A percentile compares a stretch with the other conserved stretches of the same genome.
These are phyloP conservation scores for Parazoanthus atlanticus DNA, from an alignment of 92 coral and sea anemone genomes.

Conservation along the genomic window DNA sequence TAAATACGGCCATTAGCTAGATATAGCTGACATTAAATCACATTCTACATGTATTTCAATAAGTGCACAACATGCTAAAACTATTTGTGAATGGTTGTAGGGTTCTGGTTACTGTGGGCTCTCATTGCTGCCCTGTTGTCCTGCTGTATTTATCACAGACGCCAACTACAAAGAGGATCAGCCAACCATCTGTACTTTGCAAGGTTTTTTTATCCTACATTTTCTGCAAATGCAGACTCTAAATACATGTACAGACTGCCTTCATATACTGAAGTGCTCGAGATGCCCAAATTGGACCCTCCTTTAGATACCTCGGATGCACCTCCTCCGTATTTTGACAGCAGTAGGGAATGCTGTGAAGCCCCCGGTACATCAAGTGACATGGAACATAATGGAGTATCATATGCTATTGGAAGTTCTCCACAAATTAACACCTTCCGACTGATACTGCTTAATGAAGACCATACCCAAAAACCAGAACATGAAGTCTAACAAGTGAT, in stretches of 20 bases:
- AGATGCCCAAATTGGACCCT: conserved; percentile 77
- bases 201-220: conserved; percentile 47
- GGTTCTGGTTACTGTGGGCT: conserved; percentile 87
- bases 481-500: background rate
- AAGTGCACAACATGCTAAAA: background rate
- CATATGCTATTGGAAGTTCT: conserved; percentile 2
- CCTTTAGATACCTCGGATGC: conserved; percentile 76
- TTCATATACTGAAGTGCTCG: conserved; percentile 80
- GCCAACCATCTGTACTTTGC: conserved; percentile 50
- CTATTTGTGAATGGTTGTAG: conserved; percentile 36
- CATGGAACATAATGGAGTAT: background rate
- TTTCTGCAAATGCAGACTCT: conserved; percentile 3
- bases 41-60: no score
- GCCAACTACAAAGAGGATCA: conserved; percentile 39
- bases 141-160: conserved; percentile 75
- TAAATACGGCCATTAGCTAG: no score
- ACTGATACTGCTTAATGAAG: background rate
- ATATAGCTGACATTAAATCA: no score
- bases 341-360: background rate
- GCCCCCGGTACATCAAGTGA: background rate
- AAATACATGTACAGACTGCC: conserved; percentile 64
- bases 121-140: conserved; percentile 67
- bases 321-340: conserved; percentile 72
- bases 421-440: background rate
- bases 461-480: background rate